phyloP scores from a whole-genome alignment of 2,113 vertebrate species.

The Macrotis lagotis region DNA sequence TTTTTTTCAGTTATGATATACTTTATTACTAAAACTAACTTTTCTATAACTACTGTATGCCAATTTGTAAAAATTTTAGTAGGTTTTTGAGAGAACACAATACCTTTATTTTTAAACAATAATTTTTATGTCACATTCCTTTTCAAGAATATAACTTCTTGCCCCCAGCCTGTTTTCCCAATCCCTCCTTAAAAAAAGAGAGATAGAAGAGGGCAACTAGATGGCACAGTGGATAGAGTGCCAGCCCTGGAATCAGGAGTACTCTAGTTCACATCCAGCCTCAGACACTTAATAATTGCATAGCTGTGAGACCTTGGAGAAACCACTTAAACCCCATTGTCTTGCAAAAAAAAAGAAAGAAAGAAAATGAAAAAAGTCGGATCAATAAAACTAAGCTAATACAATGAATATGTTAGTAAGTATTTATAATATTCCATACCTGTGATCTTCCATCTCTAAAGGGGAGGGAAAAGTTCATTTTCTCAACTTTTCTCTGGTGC shows the following conservation, averaged over 20 bases:
- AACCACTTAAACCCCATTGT: too few relatives aligned
- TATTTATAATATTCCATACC: neutral
- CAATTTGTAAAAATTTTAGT: neutral
- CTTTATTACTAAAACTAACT: neutral
- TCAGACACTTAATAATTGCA: too few relatives aligned
- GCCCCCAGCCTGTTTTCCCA: too few relatives aligned
- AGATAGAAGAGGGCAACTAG: too few relatives aligned
- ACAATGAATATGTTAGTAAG: neutral
- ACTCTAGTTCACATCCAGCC: too few relatives aligned
- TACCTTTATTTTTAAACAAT: neutral
- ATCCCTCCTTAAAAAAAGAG: too few relatives aligned
- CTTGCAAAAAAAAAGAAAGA: too few relatives aligned
- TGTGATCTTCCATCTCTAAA: neutral
- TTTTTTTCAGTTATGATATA: neutral
- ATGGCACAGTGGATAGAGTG: too few relatives aligned
- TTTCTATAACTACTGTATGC: neutral
- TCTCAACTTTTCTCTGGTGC: neutral
- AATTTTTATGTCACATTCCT: neutral
- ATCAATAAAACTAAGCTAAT: neutral
- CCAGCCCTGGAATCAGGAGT: too few relatives aligned
- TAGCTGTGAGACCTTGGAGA: too few relatives aligned
- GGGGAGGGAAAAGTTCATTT: neutral
- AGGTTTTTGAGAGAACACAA: neutral
- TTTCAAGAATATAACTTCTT: neutral
- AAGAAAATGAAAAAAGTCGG: neutral